Percentiles rank a stretch among this genome's conserved stretches.
Evolutionary conservation across 2,797 vertebrate species (phyloP).

Genomic region (Sebastes minor): DNA sequence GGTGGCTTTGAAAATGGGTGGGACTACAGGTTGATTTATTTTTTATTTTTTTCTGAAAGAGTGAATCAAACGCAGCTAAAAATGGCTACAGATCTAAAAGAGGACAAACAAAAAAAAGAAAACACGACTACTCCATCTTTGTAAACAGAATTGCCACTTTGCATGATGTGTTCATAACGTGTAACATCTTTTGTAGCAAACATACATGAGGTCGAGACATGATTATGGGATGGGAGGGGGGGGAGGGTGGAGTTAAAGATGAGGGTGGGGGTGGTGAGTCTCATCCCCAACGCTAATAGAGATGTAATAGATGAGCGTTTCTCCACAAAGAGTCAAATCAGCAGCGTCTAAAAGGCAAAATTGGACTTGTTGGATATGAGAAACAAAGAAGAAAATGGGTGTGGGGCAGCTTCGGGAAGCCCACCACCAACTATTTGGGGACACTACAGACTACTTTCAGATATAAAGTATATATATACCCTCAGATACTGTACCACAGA

Average conservation of each 20-base stretch:
- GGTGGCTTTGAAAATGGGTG: constrained; percentile 51
- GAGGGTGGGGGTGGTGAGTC: constrained; percentile 31
- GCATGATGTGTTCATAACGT: constrained; percentile 85
- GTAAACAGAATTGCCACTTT: constrained; percentile 83
- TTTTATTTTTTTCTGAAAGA: constrained; percentile 33
- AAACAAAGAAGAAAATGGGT: constrained; percentile 13
- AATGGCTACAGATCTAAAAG: constrained; percentile 52
- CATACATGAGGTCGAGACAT: constrained; percentile 64
- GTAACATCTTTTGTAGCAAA: constrained; percentile 85
- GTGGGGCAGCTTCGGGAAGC: constrained; percentile 31
- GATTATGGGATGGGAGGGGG: constrained; percentile 11
- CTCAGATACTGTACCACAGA: constrained; percentile 51
- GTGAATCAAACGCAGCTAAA: constrained; percentile 69
- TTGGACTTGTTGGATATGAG: constrained; percentile 9
- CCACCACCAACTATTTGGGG: constrained; percentile 28
- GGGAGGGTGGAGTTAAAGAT: not conserved
- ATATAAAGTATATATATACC: constrained; percentile 39
- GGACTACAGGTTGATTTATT: constrained; percentile 51
- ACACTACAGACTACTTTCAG: constrained; percentile 69
- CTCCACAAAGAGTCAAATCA: constrained; percentile 3
- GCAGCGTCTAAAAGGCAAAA: not conserved
- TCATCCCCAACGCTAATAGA: constrained; percentile 38
- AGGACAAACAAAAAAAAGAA: constrained; percentile 45
- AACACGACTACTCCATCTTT: constrained; percentile 81
- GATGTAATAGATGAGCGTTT: constrained; percentile 44